These are phyloP conservation scores for Prinia subflava DNA, from an alignment of 2,113 vertebrate genomes.

Conservation along the genomic window DNA sequence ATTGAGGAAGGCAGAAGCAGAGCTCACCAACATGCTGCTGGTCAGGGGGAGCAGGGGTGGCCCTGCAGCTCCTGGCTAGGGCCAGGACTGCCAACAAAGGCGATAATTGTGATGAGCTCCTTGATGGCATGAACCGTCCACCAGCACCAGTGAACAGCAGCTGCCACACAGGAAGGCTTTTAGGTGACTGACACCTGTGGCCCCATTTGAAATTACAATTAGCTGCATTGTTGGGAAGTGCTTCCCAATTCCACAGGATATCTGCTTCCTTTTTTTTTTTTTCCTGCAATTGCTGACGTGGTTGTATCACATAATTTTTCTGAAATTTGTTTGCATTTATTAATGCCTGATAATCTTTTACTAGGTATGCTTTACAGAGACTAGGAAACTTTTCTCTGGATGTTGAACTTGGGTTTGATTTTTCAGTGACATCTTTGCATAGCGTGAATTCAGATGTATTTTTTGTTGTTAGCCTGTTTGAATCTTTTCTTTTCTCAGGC, in stretches of 20 bases:
- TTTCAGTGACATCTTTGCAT: constrained; percentile 5
- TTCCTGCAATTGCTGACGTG: background rate
- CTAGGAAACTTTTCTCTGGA: constrained; percentile 28
- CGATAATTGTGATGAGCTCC: background rate
- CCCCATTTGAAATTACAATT: constrained; percentile 13
- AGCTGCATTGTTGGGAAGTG: background rate
- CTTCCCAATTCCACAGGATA: background rate
- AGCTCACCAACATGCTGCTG: background rate
- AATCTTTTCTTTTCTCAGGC: constrained; percentile 13
- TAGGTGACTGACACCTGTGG: background rate
- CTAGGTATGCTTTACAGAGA: constrained; percentile 37
- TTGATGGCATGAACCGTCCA: background rate
- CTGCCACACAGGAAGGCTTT: constrained; percentile 6
- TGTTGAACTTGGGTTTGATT: background rate
- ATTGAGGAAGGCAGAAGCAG: background rate
- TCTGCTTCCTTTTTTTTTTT: background rate
- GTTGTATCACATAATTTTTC: background rate
- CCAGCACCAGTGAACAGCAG: background rate
- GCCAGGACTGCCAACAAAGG: background rate
- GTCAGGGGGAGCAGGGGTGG: background rate
- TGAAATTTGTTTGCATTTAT: constrained; percentile 28
- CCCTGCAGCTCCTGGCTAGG: background rate
- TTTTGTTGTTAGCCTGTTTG: background rate
- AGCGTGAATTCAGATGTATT: background rate
- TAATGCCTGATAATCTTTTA: background rate